Evolutionary conservation across 2,888 invertebrate species (phyloP).

Genomic region (Lacanobia wlatinum): DNA sequence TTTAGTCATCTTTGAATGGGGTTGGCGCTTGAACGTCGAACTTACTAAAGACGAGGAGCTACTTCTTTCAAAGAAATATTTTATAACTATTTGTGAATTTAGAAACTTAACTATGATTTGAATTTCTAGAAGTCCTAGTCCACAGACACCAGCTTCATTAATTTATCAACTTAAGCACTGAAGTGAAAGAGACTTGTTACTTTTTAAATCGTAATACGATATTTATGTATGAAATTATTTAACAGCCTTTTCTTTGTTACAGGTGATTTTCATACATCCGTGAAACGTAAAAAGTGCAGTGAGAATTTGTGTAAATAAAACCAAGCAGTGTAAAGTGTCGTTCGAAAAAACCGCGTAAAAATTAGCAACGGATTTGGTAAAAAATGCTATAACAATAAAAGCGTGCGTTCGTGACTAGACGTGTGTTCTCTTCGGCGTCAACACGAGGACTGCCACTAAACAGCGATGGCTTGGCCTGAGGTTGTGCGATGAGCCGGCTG

Average conservation of each 20-base stretch:
- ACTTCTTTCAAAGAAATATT: slow-evolving; percentile 7
- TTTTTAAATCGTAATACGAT: too few species aligned
- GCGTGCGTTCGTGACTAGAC: slow-evolving; percentile 52
- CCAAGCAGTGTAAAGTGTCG: slow-evolving; percentile 45
- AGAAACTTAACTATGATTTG: background rate
- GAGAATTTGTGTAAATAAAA: slow-evolving; percentile 29
- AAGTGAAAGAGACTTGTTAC: too few species aligned
- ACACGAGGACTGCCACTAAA: slow-evolving; percentile 85
- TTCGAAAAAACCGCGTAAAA: background rate
- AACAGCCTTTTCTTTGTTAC: slow-evolving; percentile 54
- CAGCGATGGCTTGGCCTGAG: slow-evolving; percentile 90
- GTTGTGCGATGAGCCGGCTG: slow-evolving; percentile 88
- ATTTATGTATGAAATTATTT: background rate
- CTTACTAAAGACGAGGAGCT: background rate
- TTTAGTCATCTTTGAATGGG: slow-evolving; percentile 10
- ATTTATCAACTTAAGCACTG: background rate
- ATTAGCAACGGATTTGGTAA: slow-evolving; percentile 2
- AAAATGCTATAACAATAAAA: slow-evolving; percentile 55
- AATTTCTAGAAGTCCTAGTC: background rate
- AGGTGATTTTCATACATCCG: slow-evolving; percentile 33
- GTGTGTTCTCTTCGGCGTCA: slow-evolving; percentile 69
- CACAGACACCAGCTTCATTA: background rate
- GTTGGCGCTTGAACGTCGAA: slow-evolving; percentile 5
- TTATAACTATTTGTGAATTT: background rate
- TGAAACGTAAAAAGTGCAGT: slow-evolving; percentile 30